Evolutionary conservation across 2,113 vertebrate genomes (phyloP).

Genomic region (Malurus melanocephalus): DNA sequence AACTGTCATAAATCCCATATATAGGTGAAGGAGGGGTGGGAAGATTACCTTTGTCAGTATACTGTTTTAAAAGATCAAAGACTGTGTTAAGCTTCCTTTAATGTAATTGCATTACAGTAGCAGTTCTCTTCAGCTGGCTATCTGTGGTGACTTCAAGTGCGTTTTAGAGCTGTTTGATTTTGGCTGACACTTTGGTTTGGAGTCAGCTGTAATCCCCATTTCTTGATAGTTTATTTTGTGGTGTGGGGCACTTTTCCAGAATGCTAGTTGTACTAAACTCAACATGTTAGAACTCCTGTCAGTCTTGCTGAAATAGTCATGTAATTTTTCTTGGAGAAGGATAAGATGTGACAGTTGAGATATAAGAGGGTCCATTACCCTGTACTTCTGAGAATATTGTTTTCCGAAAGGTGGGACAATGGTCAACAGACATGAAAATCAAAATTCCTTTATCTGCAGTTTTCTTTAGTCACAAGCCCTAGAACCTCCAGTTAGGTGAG

Average conservation of each 20-base stretch:
- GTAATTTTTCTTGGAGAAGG: not conserved
- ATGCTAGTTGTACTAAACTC: not conserved
- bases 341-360: not conserved
- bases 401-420: not conserved
- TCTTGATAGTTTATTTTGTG: not conserved
- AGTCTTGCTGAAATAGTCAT: accelerated
- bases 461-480: not conserved
- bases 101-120: not conserved
- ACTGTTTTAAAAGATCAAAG: not conserved
- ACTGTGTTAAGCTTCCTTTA: accelerated
- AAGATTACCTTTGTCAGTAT: not conserved
- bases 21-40: accelerated
- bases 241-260: accelerated
- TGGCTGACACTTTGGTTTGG: not conserved
- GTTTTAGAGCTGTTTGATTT: not conserved
- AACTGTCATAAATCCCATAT: not conserved
- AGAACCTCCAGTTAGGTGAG: accelerated
- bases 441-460: not conserved
- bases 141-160: not conserved
- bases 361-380: not conserved
- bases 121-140: not conserved
- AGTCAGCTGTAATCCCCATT: not conserved
- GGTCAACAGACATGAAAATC: not conserved
- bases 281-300: not conserved
- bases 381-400: not conserved